phyloP scores from a whole-genome alignment of 2,888 invertebrate species.

The Mimumesa dahlbomi region DNA sequence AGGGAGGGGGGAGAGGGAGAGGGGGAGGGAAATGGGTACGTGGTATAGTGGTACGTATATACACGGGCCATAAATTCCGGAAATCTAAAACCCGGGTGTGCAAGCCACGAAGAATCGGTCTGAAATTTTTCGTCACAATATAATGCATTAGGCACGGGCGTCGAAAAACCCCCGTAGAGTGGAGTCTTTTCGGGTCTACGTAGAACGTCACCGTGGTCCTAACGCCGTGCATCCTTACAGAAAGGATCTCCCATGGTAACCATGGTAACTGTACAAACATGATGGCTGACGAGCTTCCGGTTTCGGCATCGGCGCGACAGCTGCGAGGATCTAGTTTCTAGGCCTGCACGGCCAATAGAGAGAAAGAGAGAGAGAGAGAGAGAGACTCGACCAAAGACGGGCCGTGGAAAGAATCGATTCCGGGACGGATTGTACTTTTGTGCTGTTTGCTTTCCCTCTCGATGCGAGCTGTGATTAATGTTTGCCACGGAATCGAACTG shows the following conservation, averaged over 20 bases:
- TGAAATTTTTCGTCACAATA: slow-evolving; percentile 69
- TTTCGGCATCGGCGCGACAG: slow-evolving; percentile 73
- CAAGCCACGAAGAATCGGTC: slow-evolving; percentile 65
- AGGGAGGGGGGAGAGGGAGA: too few species aligned
- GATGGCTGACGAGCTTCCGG: slow-evolving; percentile 79
- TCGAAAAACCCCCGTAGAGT: slow-evolving; percentile 69
- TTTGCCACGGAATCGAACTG: slow-evolving; percentile 49
- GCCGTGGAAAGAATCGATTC: slow-evolving; percentile 26
- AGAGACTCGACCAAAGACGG: slow-evolving; percentile 3
- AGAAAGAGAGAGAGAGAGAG: background rate
- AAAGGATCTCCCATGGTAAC: slow-evolving; percentile 77
- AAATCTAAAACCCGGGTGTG: slow-evolving; percentile 76
- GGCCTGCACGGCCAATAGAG: slow-evolving; percentile 42
- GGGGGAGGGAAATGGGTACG: slow-evolving; percentile 8
- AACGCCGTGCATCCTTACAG: slow-evolving; percentile 64
- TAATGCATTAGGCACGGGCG: slow-evolving; percentile 71
- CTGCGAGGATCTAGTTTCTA: slow-evolving; percentile 79
- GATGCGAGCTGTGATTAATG: slow-evolving; percentile 40
- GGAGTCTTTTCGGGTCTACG: slow-evolving; percentile 49
- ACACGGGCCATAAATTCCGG: slow-evolving; percentile 73
- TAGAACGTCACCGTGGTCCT: background rate
- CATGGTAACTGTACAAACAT: slow-evolving; percentile 80
- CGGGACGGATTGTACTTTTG: background rate
- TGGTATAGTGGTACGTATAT: slow-evolving; percentile 12
- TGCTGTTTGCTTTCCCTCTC: slow-evolving; percentile 39